Conservation (phyloP, 2,113 vertebrate genomes). For the Dolichotis patagonum region DNA sequence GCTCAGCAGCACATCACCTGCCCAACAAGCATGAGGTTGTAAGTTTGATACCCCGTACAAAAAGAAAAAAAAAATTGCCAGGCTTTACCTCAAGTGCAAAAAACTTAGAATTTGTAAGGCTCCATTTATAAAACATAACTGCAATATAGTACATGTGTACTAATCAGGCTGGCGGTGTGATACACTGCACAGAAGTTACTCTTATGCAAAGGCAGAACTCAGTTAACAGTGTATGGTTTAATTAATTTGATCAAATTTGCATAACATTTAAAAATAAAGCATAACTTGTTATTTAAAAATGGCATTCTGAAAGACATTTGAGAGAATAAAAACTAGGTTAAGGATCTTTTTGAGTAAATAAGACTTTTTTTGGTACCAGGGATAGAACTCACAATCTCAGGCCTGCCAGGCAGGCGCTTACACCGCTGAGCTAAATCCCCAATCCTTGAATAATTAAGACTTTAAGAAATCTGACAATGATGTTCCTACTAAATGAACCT, state of each 20-base stretch:
- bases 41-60: too few species aligned
- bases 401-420: too few species aligned
- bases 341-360: slow-evolving; percentile 47
- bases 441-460: background rate
- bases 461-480: slow-evolving; percentile 24
- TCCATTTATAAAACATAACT: slow-evolving; percentile 36
- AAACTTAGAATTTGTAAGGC: background rate
- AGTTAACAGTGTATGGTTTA: background rate
- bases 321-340: slow-evolving; percentile 36
- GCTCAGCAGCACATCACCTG: too few species aligned
- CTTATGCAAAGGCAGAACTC: slow-evolving; percentile 35
- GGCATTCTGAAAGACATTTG: slow-evolving; percentile 28
- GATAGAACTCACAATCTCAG: too few species aligned
- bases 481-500: background rate
- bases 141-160: background rate
- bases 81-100: slow-evolving; percentile 1
- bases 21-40: too few species aligned
- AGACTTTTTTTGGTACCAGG: background rate
- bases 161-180: background rate
- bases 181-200: background rate
- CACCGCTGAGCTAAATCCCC: too few species aligned
- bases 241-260: slow-evolving; percentile 32
- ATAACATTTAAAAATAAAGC: slow-evolving; percentile 22
- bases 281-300: slow-evolving; percentile 21
- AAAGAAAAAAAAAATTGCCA: background rate